Base-by-base conservation (phyloP, 2,888 invertebrate species). In the Theretra japonica region DNA sequence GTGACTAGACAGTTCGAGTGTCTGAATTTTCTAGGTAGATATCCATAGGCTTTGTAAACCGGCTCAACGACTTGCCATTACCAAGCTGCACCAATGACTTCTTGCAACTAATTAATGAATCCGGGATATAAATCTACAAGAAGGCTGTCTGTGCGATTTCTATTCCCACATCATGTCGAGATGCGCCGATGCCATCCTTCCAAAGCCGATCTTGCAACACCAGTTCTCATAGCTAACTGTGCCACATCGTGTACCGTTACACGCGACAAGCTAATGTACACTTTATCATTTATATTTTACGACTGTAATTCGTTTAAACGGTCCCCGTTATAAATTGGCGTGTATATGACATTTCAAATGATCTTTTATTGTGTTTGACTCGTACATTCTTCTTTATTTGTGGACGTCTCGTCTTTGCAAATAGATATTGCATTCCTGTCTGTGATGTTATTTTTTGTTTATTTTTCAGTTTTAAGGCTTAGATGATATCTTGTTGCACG, bases 181-280 rank as follows among this genome's bases (percentile, higher is more conserved):
- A 21, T 62, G 62, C 33, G 33, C 30, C 62, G n/a, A 8, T 33
- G n/a, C 33, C 62, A 62, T 62, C 62, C 33, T 62, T 62, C 33
- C 62, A 74, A 76, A 68, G n/a, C 21, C 80, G 77, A 73, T 73
- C 72, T 74, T 76, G 79, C 81, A 79, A 74, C 82, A 82, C 81
- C 79, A 78, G 81, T 82, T 82, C 75, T 60, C 74, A 75, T 73
- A 62, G 73, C 77, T 81, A 81, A 80, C 81, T 82, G 80, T 83
- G 79, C 75, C 82, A 80, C 80, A 80, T 73, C 68, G 62, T 69
- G 57, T 76, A 78, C 81, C 82, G 83, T 82, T 82, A 83, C 57
- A 41, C 59, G 68, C 71, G 60, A 72, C 76, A 73, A 75, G 15
- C n/a, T 21, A 62, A 41, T 77, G 80, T 78, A 77, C 76, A 71